Conservation (phyloP, 2,797 vertebrate genomes). For the Thalassophryne amazonica region DNA sequence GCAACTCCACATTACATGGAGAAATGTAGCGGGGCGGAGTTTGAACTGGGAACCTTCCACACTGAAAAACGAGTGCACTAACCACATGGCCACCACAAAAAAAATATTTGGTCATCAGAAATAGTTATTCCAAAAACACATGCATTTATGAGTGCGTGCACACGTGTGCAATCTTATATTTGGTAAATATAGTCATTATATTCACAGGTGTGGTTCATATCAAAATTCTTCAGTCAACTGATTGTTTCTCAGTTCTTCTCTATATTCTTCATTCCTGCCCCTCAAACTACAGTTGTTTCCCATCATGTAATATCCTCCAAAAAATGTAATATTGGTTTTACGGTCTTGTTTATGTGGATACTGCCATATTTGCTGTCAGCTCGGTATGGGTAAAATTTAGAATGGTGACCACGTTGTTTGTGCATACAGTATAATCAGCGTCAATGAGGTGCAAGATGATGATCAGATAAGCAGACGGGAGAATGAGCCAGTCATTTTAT, state of each 20-base stretch:
- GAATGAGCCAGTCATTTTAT: conserved; percentile 30
- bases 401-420: conserved; percentile 69
- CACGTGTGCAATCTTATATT: too few species aligned
- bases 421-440: conserved; percentile 61
- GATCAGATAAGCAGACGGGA: conserved; percentile 56
- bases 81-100: too few species aligned
- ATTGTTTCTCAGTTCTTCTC: conserved; percentile 1
- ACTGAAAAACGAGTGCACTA: too few species aligned
- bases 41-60: too few species aligned
- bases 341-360: conserved; percentile 66
- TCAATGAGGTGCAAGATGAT: conserved; percentile 48
- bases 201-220: too few species aligned
- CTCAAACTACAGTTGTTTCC: conserved; percentile 46
- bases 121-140: too few species aligned
- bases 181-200: too few species aligned
- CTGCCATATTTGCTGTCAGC: conserved; percentile 69
- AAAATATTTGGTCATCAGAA: too few species aligned
- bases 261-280: neutral
- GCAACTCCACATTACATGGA: too few species aligned
- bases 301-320: conserved; percentile 56
- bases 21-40: too few species aligned
- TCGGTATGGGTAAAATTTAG: conserved; percentile 60
- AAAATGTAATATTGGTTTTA: conserved; percentile 67
- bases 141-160: too few species aligned
- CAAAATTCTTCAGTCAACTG: neutral